phyloP scores from a whole-genome alignment of 2,797 vertebrate species.

The Gadopsis marmoratus region DNA sequence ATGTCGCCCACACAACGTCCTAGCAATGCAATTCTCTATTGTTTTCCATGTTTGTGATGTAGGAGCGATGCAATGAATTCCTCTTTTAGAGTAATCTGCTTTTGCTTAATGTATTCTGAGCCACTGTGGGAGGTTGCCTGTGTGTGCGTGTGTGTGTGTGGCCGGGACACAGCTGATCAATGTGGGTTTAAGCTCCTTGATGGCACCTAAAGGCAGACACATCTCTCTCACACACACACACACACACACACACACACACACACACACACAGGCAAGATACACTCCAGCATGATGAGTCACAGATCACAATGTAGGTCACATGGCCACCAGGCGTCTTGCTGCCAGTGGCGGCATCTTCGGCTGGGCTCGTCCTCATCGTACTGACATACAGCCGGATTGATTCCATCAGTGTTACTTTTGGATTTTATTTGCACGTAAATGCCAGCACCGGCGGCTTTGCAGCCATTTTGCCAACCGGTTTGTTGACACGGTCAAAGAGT shows the following conservation, averaged over 20 bases:
- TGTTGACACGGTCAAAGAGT: no score
- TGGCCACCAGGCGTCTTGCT: not conserved
- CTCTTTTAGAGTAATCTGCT: not conserved
- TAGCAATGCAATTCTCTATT: not conserved
- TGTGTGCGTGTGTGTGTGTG: not conserved
- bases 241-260: constrained; percentile 18
- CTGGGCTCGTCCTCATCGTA: not conserved
- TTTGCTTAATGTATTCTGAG: not conserved
- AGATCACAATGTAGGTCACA: constrained; percentile 60
- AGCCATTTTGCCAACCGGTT: no score
- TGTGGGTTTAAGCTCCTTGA: constrained; percentile 46
- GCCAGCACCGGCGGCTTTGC: no score
- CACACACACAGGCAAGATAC: not conserved
- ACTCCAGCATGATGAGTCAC: constrained; percentile 67
- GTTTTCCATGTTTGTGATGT: not conserved
- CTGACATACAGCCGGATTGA: not conserved
- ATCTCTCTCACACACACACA: constrained; percentile 20
- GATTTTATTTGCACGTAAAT: not conserved
- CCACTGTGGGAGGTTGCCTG: constrained; percentile 7
- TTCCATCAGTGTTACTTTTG: no score
- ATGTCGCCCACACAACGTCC: not conserved
- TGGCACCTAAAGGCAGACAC: constrained; percentile 16
- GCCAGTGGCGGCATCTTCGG: not conserved
- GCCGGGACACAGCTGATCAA: constrained; percentile 47
- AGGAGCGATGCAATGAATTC: not conserved